Conservation (phyloP, 2,888 invertebrate genomes). For the Tetanocera ferruginea region DNA sequence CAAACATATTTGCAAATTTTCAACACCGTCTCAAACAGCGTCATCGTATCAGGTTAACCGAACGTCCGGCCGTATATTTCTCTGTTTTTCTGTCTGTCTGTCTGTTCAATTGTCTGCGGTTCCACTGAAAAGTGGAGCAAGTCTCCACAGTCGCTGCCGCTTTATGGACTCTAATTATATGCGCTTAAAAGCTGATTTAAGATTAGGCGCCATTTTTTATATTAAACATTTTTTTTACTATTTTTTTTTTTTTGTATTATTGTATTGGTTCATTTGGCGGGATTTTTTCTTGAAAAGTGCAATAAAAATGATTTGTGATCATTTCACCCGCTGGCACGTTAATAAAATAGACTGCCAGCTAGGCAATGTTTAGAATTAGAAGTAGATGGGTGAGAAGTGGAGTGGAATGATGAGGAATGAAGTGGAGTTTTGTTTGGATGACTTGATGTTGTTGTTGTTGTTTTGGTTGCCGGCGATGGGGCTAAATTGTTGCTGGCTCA, state of each 20-base stretch:
- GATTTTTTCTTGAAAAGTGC: constrained; percentile 1
- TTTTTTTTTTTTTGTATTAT: background rate
- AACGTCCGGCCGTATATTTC: background rate
- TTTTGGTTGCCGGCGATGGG: constrained; percentile 24
- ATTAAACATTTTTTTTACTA: background rate
- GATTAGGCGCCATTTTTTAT: constrained; percentile 45
- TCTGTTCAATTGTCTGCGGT: background rate
- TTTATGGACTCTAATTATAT: constrained; percentile 43
- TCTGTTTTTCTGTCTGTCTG: background rate
- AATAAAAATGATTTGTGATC: constrained; percentile 49
- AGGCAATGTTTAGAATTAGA: background rate
- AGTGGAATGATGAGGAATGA: background rate
- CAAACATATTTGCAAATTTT: background rate
- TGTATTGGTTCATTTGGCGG: background rate
- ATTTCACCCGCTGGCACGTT: constrained; percentile 38
- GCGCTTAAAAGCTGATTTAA: constrained; percentile 48
- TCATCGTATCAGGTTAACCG: background rate
- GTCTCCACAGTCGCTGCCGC: background rate
- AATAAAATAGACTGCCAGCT: background rate
- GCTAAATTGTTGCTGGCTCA: constrained; percentile 21
- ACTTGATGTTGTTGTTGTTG: background rate
- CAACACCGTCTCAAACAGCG: constrained; percentile 2
- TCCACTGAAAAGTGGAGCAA: constrained; percentile 13
- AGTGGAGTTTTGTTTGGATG: background rate
- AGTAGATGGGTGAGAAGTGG: background rate